Evolutionary conservation across 2,113 vertebrate species (phyloP), one percentile per base, ranked within the genome.

Genomic region (Lynx canadensis): DNA sequence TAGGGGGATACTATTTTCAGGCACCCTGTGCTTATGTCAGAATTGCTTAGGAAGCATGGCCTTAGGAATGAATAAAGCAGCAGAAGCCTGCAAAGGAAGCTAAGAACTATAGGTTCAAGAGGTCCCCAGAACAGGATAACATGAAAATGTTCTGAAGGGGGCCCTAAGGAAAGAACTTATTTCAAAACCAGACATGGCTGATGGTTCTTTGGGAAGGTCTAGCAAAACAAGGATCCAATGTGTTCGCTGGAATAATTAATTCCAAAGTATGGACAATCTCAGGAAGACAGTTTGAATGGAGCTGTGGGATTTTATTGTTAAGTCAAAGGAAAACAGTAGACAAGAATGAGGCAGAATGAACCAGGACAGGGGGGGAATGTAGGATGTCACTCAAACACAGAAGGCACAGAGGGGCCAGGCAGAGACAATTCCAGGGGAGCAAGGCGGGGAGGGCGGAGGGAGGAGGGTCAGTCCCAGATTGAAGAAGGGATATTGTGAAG

Each of bases 331-430:
- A 65, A 60, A 2, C 25, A 4, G 48, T 16, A 16, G 45, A 38
- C 6, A 8, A 21, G 6, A 36, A 15, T 1, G 7, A 65, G 65
- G 18, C 27, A 3, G 5, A 25, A n/a, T 7, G 23, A 60, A 3
- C 25, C 1, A 25, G 12, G 3, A 5, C 29, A 3, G 18, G 19
- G 38, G 38, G 8, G 10, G 25, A 14, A 52, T 1, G 3, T 1
- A 90, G 0, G 19, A 9, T 18, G 8, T 69, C 8, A 33, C 48
- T 45, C 36, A 80, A 60, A 48, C 3, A 33, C 18, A 23, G 52
- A 15, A 21, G 65, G 11, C 50, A 10, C 38, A n/a, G 25, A 45
- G 9, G 4, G 10, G 65, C 33, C 50, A 79, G n/a, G 41, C 38
- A 23, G 16, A 50, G 25, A 15, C 2, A 16, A 45, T 33, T 12